A percentile compares a stretch with the other conserved stretches of the same genome.
Conservation (phyloP, 2,888 invertebrate species). For the Cryptocephalus moraei region DNA sequence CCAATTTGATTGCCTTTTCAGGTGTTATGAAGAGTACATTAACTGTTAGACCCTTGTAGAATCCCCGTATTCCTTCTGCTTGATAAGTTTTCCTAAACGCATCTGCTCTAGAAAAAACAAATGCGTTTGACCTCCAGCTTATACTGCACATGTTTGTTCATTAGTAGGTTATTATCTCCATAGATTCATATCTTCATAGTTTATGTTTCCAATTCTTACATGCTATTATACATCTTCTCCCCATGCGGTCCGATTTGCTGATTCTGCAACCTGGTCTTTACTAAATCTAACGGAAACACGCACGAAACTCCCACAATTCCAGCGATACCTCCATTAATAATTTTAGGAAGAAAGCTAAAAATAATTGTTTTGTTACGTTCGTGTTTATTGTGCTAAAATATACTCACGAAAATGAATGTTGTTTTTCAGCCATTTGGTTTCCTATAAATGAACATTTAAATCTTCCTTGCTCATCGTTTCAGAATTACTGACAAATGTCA, state of each 20-base stretch:
- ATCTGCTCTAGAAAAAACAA: slow-evolving; percentile 61
- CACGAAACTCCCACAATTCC: slow-evolving; percentile 96
- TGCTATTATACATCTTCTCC: slow-evolving; percentile 81
- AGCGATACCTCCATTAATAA: slow-evolving; percentile 96
- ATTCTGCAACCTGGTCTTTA: slow-evolving; percentile 96
- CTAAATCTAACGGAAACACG: slow-evolving; percentile 94
- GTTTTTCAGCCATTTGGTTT: too few species aligned
- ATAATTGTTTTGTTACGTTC: neutral
- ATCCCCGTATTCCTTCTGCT: slow-evolving; percentile 93
- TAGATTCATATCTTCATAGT: too few species aligned
- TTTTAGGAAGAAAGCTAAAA: slow-evolving; percentile 78
- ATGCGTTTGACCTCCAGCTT: too few species aligned
- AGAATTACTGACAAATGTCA: too few species aligned
- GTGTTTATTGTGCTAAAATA: neutral
- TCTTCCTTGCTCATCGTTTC: too few species aligned
- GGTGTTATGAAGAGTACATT: slow-evolving; percentile 97
- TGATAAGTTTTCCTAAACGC: slow-evolving; percentile 90
- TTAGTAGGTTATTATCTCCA: too few species aligned
- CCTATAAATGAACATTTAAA: too few species aligned
- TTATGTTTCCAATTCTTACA: slow-evolving; percentile 41
- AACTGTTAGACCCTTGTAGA: slow-evolving; percentile 97
- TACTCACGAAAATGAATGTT: neutral
- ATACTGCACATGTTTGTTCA: too few species aligned
- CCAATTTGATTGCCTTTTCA: slow-evolving; percentile 97
- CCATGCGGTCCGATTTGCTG: slow-evolving; percentile 86